Percentiles rank a stretch among this genome's conserved stretches.
Conservation (phyloP, 2,888 invertebrate genomes). For the Maniola hyperantus region DNA sequence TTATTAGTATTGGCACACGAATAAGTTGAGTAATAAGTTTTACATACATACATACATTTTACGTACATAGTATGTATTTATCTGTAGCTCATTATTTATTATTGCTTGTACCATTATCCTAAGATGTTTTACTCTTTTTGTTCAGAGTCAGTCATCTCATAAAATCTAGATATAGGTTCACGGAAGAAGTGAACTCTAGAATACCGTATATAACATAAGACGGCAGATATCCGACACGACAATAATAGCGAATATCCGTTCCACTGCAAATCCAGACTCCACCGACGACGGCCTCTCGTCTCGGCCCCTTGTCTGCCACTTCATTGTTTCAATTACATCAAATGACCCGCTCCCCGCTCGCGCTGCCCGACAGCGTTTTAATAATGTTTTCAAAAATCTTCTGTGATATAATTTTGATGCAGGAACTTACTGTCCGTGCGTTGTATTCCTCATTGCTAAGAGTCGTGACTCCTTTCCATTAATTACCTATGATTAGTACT, state of each 20-base stretch:
- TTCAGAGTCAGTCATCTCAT: no score
- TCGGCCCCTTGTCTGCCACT: constrained; percentile 10
- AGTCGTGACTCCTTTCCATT: no score
- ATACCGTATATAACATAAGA: neutral
- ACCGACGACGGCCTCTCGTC: constrained; percentile 7
- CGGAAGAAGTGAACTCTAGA: neutral
- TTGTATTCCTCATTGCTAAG: no score
- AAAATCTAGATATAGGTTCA: neutral
- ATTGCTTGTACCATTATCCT: no score
- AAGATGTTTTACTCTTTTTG: no score
- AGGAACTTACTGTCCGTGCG: neutral
- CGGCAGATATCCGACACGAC: neutral
- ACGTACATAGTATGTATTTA: no score
- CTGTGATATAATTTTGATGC: neutral
- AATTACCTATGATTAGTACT: no score
- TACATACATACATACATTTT: no score
- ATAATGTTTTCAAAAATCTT: neutral
- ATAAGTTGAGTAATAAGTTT: neutral
- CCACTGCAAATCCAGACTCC: constrained; percentile 24
- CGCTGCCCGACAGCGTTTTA: neutral
- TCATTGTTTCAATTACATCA: constrained; percentile 42
- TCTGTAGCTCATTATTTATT: no score
- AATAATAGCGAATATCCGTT: constrained; percentile 33
- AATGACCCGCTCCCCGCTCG: constrained; percentile 6
- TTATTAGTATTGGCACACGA: neutral